Base-by-base conservation (phyloP, 2,113 vertebrate species). In the Camelus bactrianus region DNA sequence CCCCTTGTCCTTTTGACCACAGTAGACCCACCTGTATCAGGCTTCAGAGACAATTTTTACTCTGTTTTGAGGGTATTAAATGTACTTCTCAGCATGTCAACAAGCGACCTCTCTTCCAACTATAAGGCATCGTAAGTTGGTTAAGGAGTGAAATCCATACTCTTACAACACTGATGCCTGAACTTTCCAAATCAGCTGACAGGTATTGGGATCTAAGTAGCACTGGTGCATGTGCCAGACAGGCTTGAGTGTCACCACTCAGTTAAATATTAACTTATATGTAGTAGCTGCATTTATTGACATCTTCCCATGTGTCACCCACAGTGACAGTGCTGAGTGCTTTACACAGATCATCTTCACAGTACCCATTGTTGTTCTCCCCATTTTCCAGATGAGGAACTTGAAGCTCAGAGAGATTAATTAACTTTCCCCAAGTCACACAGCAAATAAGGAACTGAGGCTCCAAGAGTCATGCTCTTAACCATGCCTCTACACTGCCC, bases 181-280 rank as follows among this genome's bases (percentile, higher is more conserved):
- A 81, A 73, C 22, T 48, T 12, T 69, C 54, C 58, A 20, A 19
- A 11, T 65, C 5, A 48, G 32, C n/a, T 42, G 42, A 22, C 35
- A 28, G 35, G 14, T 58, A 13, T 12, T 54, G 8, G 30, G 32
- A 28, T 70, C 8, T 17, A 52, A n/a, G 60, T 15, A 58, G 50
- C 0, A 2, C 70, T 8, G 12, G 22, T 30, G 52, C 20, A 22
- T 0, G 0, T 46, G 28, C 50, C 30, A 4, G 70, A 60, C 0
- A 19, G 38, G 4, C 20, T 5, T 5, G 19, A 2, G 14, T 9
- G 2, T 54, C 46, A 7, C n/a, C 12, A 14, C 30, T 35, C 58
- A 19, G 48, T 20, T 38, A 24, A 0, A 6, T 38, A 12, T 56
- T 70, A 4, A 0, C 35, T 52, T 19, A 14, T 7, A 30, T 0